phyloP scores from a whole-genome alignment of 1,140 invertebrate species.

The Orussus abietinus region DNA sequence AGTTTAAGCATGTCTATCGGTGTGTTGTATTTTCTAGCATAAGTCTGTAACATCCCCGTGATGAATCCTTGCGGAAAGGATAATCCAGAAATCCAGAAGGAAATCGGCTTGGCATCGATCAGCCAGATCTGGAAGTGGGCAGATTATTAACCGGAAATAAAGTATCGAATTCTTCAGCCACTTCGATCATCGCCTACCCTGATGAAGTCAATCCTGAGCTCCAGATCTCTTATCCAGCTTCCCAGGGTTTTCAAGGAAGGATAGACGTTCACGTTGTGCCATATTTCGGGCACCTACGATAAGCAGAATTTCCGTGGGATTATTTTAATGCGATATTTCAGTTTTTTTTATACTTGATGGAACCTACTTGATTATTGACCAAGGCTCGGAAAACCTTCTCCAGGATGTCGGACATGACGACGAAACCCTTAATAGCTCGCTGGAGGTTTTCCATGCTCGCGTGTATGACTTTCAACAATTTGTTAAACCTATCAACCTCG shows the following conservation, averaged over 20 bases:
- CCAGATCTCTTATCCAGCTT: conserved; percentile 79
- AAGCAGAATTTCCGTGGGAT: too few species aligned
- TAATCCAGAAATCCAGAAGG: conserved; percentile 86
- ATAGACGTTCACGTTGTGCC: conserved; percentile 73
- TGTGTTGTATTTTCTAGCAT: conserved; percentile 74
- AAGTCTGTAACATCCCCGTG: conserved; percentile 81
- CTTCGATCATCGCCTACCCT: conserved; percentile 43
- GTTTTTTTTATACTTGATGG: conserved; percentile 2
- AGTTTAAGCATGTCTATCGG: conserved; percentile 84
- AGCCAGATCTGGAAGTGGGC: conserved; percentile 65
- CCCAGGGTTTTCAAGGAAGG: conserved; percentile 80
- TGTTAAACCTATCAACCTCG: conserved; percentile 83
- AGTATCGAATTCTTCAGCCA: conserved; percentile 2
- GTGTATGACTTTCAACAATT: conserved; percentile 68
- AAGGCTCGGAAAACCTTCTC: conserved; percentile 77
- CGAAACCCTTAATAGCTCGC: conserved; percentile 81
- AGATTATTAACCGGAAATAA: conserved; percentile 13
- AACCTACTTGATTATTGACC: conserved; percentile 65
- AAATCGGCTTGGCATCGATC: conserved; percentile 63
- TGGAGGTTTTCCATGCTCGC: conserved; percentile 69
- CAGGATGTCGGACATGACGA: conserved; percentile 84
- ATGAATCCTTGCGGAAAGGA: conserved; percentile 91
- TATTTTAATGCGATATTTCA: conserved; percentile 6
- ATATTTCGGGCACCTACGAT: conserved; percentile 75
- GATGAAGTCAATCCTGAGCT: conserved; percentile 75